Evolutionary conservation across 2,888 invertebrate genomes (phyloP), one percentile per base, ranked within the genome.

Genomic region (Orthosia cruda): DNA sequence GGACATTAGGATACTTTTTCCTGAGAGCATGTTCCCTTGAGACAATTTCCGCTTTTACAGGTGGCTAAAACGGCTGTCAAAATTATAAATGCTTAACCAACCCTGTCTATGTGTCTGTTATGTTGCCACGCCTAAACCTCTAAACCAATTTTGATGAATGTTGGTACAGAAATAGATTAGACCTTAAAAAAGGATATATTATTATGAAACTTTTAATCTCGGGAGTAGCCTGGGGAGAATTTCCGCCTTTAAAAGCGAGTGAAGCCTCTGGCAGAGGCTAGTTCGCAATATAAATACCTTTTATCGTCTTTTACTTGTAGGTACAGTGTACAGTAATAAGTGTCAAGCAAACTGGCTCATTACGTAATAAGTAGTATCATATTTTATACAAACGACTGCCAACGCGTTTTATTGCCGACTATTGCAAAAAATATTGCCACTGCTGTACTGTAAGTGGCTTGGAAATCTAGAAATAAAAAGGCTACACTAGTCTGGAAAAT

Each of bases 341-440:
- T 85, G 81, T 83, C 85, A 76, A 78, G 76, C 66, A 74, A 81
- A 85, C 66, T 71, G 80, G 65, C 83, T 86, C 81, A 86, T 86
- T 87, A 87, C 72, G 75, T 67, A 87, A 83, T 77, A 86, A 85
- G 85, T 79, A 73, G 77, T 75, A 68, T 77, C 70, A 87, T 86
- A 86, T 83, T 79, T 87, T 83, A 85, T 70, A 76, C 74, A 83
- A 87, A 86, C 83, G 87, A 81, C 87, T 81, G 75, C 66, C 71
- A 66, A 77, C 81, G 71, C 57, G 68, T 78, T 86, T 86, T 87
- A 86, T 86, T 83, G 78, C 83, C 76, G 71, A 66, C 85, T 65
- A 74, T 80, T 66, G 75, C 74, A 84, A 86, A 85, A 79, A 84
- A 77, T 74, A 79, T 74, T 58, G 66, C 83, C 63, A 75, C 49